Evolutionary conservation across 2,888 invertebrate species (phyloP).

Genomic region (Temnothorax unifasciatus): DNA sequence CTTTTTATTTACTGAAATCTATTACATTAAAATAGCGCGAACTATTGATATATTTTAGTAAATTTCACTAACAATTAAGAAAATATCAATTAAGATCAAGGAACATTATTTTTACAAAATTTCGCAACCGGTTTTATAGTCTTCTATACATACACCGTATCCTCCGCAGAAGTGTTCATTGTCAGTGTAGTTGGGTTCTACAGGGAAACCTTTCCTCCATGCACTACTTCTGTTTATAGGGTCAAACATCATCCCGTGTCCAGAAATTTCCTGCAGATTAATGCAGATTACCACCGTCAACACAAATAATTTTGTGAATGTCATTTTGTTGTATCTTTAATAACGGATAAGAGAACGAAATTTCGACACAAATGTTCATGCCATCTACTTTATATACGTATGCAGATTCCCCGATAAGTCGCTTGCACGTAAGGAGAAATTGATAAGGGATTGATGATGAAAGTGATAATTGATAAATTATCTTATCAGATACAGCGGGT

Average conservation of each 20-base stretch:
- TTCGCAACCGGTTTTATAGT: background rate
- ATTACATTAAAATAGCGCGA: too few species aligned
- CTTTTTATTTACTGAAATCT: too few species aligned
- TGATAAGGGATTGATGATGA: conserved; percentile 16
- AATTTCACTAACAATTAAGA: too few species aligned
- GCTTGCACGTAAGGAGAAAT: conserved; percentile 8
- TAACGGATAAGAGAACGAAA: background rate
- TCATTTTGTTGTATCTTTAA: background rate
- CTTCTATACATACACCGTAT: conserved; percentile 80
- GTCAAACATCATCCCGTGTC: conserved; percentile 88
- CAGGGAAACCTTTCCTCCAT: conserved; percentile 87
- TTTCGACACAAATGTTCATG: background rate
- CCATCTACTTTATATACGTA: conserved; percentile 54
- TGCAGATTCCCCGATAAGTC: conserved; percentile 2
- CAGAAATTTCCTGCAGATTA: conserved; percentile 75
- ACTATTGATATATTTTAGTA: too few species aligned
- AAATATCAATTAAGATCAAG: background rate
- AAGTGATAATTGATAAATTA: conserved; percentile 39
- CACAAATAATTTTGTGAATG: conserved; percentile 38
- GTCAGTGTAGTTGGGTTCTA: conserved; percentile 87
- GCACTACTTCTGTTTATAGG: conserved; percentile 87
- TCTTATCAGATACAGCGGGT: conserved; percentile 57
- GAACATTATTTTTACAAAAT: background rate
- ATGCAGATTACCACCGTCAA: conserved; percentile 34
- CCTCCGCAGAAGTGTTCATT: conserved; percentile 88